Evolutionary conservation across 2,113 vertebrate species (phyloP), one percentile per base, ranked within the genome.

Genomic region (Poeciliopsis turrubarensis): DNA sequence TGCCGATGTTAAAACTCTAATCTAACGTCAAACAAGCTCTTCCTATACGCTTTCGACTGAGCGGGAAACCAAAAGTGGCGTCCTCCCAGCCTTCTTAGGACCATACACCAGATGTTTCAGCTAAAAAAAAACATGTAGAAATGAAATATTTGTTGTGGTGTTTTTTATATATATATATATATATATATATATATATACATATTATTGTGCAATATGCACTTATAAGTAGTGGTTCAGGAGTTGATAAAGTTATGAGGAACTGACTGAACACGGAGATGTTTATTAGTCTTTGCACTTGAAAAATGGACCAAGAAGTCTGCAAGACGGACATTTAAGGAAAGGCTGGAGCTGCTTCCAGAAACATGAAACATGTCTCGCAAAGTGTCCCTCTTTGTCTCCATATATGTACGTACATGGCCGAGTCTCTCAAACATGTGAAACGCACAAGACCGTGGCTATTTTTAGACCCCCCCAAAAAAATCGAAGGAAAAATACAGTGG

Each of bases 381-480:
- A 30, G 15, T 31, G 19, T 60, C 19, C 34, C 37, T 60, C 47
- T 71, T 41, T 39, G 27, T 60, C 29, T 62, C 44, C 65, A 17
- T 13, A 39, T 26, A 41, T 70, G 51, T 57, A 25, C 25, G 51
- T 57, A 57, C 51, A 57, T 57, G 25, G 51, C 22, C n/a, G 51
- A 57, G 65, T 71, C 73, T 64, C 72, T 84, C 82, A 66, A 79
- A 85, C 83, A 65, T 31, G 61, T 68, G 63, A 85, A 86, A 76
- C 76, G 70, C 44, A 67, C 57, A 17, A 31, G 66, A 75, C 68
- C 39, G 41, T 75, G 31, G 44, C 86, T 93, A 93, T 93, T 89
- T 93, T 94, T 93, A 92, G 88, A 84, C 31, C n/a, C n/a, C n/a
- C n/a, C 31, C 51, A 86, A 75, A 57, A 86, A 75, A 54, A 86